Evolutionary conservation across 2,113 vertebrate species (phyloP).

Genomic region (Psilopogon haemacephalus): DNA sequence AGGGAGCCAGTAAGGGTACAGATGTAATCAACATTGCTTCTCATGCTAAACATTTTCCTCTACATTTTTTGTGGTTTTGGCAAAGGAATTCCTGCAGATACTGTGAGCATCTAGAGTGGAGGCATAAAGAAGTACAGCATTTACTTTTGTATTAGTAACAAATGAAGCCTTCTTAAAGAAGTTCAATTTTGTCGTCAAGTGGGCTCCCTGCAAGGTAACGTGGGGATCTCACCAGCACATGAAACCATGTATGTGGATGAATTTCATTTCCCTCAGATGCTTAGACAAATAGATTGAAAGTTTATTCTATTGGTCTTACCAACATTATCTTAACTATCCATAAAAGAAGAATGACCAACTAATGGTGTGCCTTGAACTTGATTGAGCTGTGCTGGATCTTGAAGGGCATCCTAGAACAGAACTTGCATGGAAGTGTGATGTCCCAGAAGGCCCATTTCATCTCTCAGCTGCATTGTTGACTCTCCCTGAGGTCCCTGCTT

Average conservation of each 20-base stretch:
- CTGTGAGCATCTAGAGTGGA: not conserved
- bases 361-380: not conserved
- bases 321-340: not conserved
- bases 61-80: not conserved
- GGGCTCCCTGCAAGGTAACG: not conserved
- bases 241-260: not conserved
- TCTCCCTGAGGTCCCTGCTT: not conserved
- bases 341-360: not conserved
- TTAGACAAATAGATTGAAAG: not conserved
- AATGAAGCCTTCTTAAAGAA: not conserved
- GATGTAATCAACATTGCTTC: not conserved
- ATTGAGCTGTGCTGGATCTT: not conserved
- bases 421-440: not conserved
- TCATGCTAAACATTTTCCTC: not conserved
- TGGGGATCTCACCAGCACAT: not conserved
- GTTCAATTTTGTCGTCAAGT: not conserved
- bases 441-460: not conserved
- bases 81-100: not conserved
- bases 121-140: not conserved
- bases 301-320: not conserved
- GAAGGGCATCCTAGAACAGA: not conserved
- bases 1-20: not conserved
- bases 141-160: not conserved
- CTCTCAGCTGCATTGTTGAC: fast-evolving
- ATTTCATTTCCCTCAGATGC: not conserved